Evolutionary conservation across 2,888 invertebrate species (phyloP).

Genomic region (Melieria picta): DNA sequence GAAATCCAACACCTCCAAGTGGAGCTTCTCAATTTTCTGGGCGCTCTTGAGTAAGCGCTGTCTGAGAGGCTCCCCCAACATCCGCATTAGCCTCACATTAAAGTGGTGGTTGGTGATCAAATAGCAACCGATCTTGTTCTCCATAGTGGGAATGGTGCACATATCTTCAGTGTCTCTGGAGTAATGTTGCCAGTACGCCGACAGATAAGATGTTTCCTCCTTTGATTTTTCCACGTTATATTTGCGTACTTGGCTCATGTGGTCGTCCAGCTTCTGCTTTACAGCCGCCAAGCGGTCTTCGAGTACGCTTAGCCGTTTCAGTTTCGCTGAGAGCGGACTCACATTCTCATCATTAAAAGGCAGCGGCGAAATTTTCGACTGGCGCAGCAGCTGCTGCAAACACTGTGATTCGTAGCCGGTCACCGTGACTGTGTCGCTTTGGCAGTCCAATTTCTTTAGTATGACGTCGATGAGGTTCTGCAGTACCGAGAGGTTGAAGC

Average conservation of each 20-base stretch:
- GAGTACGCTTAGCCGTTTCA: conserved; percentile 42
- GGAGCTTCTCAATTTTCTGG: background rate
- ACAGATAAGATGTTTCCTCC: too few species aligned
- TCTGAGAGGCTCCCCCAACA: background rate
- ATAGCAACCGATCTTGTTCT: background rate
- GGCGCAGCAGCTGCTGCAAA: conserved; percentile 51
- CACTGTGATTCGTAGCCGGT: conserved; percentile 52
- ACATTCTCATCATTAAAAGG: conserved; percentile 50
- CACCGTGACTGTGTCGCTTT: conserved; percentile 53
- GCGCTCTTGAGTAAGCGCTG: background rate
- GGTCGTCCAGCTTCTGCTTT: conserved; percentile 46
- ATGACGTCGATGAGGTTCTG: conserved; percentile 59
- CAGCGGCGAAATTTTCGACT: conserved; percentile 51
- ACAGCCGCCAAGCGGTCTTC: conserved; percentile 47
- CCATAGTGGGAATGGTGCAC: background rate
- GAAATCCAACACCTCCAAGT: background rate
- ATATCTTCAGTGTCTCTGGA: background rate
- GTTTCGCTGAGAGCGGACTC: conserved; percentile 46
- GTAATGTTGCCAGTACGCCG: conserved; percentile 43
- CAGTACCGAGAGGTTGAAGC: conserved; percentile 55
- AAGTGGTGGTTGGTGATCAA: background rate
- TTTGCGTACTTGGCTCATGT: conserved; percentile 50
- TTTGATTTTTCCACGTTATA: conserved; percentile 10
- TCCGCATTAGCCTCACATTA: background rate
- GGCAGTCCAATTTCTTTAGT: conserved; percentile 57